phyloP scores from a whole-genome alignment of 2,888 invertebrate species.

The Nomada fabriciana region DNA sequence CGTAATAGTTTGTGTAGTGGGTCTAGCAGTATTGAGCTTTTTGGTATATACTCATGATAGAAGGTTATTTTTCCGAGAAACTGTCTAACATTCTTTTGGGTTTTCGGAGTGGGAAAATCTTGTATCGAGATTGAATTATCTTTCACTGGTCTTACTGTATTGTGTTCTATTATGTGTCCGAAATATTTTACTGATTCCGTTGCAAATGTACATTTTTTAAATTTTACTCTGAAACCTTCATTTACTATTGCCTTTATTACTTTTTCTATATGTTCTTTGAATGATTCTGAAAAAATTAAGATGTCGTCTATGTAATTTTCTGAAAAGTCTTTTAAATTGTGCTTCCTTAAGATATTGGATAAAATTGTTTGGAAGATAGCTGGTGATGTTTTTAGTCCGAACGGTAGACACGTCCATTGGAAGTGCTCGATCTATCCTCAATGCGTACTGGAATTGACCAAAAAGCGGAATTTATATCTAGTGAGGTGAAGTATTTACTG shows the following conservation, averaged over 20 bases:
- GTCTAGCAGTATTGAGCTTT: not conserved
- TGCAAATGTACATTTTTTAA: not conserved
- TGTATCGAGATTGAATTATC: slow-evolving; percentile 25
- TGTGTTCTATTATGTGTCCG: slow-evolving; percentile 11
- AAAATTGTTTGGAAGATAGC: slow-evolving; percentile 28
- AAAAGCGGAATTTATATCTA: slow-evolving; percentile 13
- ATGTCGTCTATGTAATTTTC: slow-evolving; percentile 69
- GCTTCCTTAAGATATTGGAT: slow-evolving; percentile 23
- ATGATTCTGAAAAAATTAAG: slow-evolving; percentile 13
- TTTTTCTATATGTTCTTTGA: slow-evolving; percentile 11
- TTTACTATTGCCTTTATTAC: slow-evolving; percentile 5
- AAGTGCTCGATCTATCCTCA: slow-evolving; percentile 52
- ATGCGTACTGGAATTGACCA: slow-evolving; percentile 29
- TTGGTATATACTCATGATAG: not conserved
- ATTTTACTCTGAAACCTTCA: not conserved
- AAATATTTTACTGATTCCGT: not conserved
- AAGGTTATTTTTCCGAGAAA: slow-evolving; percentile 3
- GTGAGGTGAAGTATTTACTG: too few relatives aligned
- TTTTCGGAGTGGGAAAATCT: slow-evolving; percentile 18
- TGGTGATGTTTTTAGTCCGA: not conserved
- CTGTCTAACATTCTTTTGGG: slow-evolving; percentile 11
- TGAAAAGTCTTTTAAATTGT: not conserved
- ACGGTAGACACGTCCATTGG: too few relatives aligned
- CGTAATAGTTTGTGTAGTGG: slow-evolving; percentile 17
- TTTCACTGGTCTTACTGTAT: slow-evolving; percentile 38